These are phyloP conservation scores for Xanthorhoe designata DNA, from an alignment of 2,888 invertebrate genomes.

Conservation along the genomic window DNA sequence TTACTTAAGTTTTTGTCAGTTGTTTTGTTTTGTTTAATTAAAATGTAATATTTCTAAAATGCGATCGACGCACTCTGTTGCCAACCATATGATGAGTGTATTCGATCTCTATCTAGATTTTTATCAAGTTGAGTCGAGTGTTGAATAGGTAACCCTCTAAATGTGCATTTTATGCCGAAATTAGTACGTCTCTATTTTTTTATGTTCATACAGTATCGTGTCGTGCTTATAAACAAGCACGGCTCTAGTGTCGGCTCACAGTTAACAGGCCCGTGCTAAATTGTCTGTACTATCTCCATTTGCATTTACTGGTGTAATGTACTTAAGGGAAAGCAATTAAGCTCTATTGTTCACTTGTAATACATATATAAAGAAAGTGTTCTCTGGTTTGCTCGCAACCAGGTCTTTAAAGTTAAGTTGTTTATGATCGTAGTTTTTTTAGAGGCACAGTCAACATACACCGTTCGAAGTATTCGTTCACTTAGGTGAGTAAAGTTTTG, in stretches of 20 bases:
- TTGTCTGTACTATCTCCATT: slow-evolving; percentile 77
- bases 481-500: not conserved
- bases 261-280: slow-evolving; percentile 68
- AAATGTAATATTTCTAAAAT: too few species aligned
- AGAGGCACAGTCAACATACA: not conserved
- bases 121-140: too few species aligned
- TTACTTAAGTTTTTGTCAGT: too few species aligned
- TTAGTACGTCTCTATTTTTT: not conserved
- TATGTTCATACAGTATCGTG: not conserved
- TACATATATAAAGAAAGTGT: not conserved
- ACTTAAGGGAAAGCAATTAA: slow-evolving; percentile 43
- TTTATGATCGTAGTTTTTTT: slow-evolving; percentile 3
- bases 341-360: slow-evolving; percentile 32
- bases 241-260: slow-evolving; percentile 52
- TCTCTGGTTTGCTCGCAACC: slow-evolving; percentile 6
- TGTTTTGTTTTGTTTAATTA: too few species aligned
- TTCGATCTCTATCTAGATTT: too few species aligned
- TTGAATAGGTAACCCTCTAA: too few species aligned
- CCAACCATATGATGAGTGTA: too few species aligned
- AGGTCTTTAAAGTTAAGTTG: slow-evolving; percentile 3
- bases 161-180: too few species aligned
- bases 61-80: too few species aligned
- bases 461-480: not conserved
- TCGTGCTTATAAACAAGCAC: slow-evolving; percentile 41
- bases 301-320: slow-evolving; percentile 55